Conservation (phyloP, 2,797 vertebrate genomes). For the Hirundo rustica region DNA sequence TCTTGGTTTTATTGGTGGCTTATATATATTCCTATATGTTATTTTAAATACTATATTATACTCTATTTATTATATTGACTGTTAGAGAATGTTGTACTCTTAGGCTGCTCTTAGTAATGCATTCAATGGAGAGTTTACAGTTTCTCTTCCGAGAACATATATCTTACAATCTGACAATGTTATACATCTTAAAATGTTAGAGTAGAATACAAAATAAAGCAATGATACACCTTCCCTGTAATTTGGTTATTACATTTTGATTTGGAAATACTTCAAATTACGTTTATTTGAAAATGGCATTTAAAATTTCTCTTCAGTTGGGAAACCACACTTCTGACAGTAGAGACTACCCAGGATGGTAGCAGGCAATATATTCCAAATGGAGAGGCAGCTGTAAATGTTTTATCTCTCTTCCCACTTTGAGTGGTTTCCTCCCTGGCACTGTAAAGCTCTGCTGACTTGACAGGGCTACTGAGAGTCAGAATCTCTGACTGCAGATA, state of each 20-base stretch:
- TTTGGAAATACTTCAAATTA: not conserved
- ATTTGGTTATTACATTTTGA: not conserved
- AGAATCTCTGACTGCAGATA: not conserved
- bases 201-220: not conserved
- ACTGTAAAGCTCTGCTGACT: not conserved
- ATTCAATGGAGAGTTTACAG: not conserved
- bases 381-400: not conserved
- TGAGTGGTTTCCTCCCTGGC: not conserved
- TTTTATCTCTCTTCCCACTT: not conserved
- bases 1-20: not conserved
- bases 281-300: not conserved
- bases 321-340: not conserved
- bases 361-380: not conserved
- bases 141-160: not conserved
- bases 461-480: not conserved
- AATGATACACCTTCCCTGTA: not conserved
- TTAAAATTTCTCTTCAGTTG: not conserved
- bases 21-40: not conserved
- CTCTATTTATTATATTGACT: not conserved
- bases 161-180: too few relatives aligned
- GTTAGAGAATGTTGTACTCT: not conserved
- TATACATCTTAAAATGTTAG: not conserved
- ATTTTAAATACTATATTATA: not conserved
- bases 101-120: not conserved
- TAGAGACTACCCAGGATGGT: not conserved